These are phyloP conservation scores for Rhadina sibilatrix DNA, from an alignment of 2,113 vertebrate genomes.

Conservation along the genomic window DNA sequence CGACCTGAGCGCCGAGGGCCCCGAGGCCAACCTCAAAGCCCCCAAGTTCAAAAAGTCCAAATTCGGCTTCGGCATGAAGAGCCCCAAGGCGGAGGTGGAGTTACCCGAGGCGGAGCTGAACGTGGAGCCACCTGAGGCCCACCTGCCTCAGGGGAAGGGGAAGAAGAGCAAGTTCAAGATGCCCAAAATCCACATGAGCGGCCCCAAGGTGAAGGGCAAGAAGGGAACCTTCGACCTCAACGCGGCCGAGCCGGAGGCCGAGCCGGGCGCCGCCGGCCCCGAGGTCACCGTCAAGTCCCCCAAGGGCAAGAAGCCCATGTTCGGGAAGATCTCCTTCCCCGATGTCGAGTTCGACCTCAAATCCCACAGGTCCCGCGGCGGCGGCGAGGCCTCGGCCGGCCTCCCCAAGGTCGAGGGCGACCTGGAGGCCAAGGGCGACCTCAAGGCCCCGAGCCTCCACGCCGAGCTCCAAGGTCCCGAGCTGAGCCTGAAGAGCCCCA, in stretches of 20 bases:
- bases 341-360: slow-evolving; percentile 93
- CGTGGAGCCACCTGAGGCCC: slow-evolving; percentile 75
- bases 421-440: slow-evolving; percentile 46
- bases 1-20: slow-evolving; percentile 53
- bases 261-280: slow-evolving; percentile 48
- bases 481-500: slow-evolving; percentile 68
- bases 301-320: slow-evolving; percentile 85
- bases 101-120: slow-evolving; percentile 73
- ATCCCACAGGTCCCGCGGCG: slow-evolving; percentile 79
- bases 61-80: slow-evolving; percentile 77
- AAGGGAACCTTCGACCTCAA: slow-evolving; percentile 73
- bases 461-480: slow-evolving; percentile 73
- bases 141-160: slow-evolving; percentile 74
- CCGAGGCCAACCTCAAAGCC: slow-evolving; percentile 61
- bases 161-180: slow-evolving; percentile 94
- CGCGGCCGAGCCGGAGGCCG: slow-evolving; percentile 62
- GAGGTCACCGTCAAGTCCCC: slow-evolving; percentile 72
- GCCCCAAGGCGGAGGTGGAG: slow-evolving; percentile 70
- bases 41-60: slow-evolving; percentile 79
- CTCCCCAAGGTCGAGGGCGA: slow-evolving; percentile 66
- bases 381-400: slow-evolving; percentile 64
- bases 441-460: slow-evolving; percentile 25
- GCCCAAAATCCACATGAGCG: slow-evolving; percentile 80
- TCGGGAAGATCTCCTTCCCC: slow-evolving; percentile 90
- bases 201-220: slow-evolving; percentile 86